phyloP scores from a whole-genome alignment of 2,797 vertebrate genomes.

The Staurois parvus region DNA sequence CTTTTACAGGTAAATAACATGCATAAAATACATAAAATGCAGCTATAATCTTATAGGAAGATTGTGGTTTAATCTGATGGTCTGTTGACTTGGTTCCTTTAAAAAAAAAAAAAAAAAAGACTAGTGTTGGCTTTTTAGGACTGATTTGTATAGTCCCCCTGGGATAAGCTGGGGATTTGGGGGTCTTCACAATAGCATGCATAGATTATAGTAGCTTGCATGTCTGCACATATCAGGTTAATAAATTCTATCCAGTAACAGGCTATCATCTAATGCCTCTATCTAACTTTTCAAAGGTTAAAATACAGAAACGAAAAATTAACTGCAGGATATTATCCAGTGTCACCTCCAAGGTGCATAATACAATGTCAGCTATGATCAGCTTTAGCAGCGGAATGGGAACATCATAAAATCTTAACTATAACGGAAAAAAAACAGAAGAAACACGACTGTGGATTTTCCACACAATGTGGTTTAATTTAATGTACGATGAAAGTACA shows the following conservation, averaged over 20 bases:
- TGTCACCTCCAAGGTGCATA: neutral
- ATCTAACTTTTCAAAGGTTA: neutral
- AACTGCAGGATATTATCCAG: neutral
- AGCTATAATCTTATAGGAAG: too few species aligned
- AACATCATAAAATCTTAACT: neutral
- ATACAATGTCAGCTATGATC: neutral
- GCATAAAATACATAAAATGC: too few species aligned
- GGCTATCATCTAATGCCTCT: neutral
- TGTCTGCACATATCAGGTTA: neutral
- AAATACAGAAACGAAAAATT: neutral
- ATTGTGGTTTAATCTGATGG: too few species aligned
- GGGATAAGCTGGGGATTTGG: too few species aligned
- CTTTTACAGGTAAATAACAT: too few species aligned
- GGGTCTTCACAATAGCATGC: too few species aligned
- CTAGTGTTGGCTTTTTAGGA: too few species aligned
- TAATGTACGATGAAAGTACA: conserved; percentile 28
- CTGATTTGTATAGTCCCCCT: too few species aligned
- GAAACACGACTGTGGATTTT: neutral
- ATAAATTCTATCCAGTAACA: neutral
- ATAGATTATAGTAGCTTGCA: too few species aligned
- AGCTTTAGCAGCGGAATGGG: neutral
- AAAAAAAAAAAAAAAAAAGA: too few species aligned
- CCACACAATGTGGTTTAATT: conserved; percentile 2
- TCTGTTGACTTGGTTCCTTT: too few species aligned
- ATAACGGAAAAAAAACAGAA: neutral